Evolutionary conservation across 2,888 invertebrate species (phyloP), one percentile per base, ranked within the genome.

Genomic region (Cheilosia scutellata): DNA sequence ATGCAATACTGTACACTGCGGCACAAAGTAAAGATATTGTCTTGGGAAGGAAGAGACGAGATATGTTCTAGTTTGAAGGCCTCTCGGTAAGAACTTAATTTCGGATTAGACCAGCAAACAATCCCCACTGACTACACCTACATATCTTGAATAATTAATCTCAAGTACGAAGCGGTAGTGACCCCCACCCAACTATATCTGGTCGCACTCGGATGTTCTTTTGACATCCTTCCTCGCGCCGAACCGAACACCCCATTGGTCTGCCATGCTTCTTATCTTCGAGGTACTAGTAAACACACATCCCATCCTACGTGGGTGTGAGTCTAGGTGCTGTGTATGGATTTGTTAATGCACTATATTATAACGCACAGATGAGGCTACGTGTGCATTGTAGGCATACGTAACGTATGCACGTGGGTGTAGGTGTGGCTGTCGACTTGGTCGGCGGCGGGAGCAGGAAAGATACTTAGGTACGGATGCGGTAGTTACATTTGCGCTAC

Each of bases 131-230:
- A 71, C 71, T 76, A 60, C 86, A 82, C 86, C 86, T 62, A 72
- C 75, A 65, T 75, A 76, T 86, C 76, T 86, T 86, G 71, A 80
- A 86, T 86, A 82, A 82, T 86, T 86, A 86, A 86, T 82, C 71
- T 82, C 29, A 82, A 82, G 70, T 82, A 77, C 66, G 51, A 53
- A 62, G 71, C 42, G 44, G 76, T 55, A 70, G 53, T 68, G 66
- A 65, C 31, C 40, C 51, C 37, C 33, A 65, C 31, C 40, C 51
- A 37, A 27, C 13, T 16, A 5, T 11, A 31, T 9, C 29, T 4
- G 7, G 20, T 13, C 25, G 5, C 33, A 2, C 20, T 57, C 60
- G 40, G 84, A 80, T 84, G 80, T 65, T 75, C 80, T 70, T 84
- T 84, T 84, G 71, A 80, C 58, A 75, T 79, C 47, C 71, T 71